Evolutionary conservation across 2,888 invertebrate species (phyloP), one percentile per base, ranked within the genome.

Genomic region (Leptothorax acervorum): DNA sequence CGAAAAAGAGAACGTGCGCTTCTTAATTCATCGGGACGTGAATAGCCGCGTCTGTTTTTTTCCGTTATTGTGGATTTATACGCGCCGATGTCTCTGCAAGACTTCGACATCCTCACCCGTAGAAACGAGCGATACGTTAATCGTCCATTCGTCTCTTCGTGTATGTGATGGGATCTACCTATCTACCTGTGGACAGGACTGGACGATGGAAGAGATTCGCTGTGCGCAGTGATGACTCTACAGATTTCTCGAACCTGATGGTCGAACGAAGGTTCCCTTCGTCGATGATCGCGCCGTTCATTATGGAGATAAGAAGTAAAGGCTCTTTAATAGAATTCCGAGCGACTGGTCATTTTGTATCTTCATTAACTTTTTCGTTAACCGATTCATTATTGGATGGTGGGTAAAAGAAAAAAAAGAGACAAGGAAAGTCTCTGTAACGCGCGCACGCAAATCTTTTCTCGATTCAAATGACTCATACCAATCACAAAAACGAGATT

Each of bases 301-400:
- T 90, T 90, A 88, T 84, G 63, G 70, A 57, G 86, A 83, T 88
- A 86, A 90, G 83, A 75, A 82, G 65, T 82, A 60, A 79, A 66
- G 86, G 84, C 85, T 85, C 75, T 88, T 87, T 90, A 90, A 90
- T 89, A 90, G 89, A 90, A 90, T 90, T 85, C 85, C 74, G 60
- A 55, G 70, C 74, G 83, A 74, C 65, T 79, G 75, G 63, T 73
- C 71, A 83, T 76, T 75, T 78, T 74, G 82, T 73, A 76, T 86
- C 86, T 86, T 86, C 82, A 85, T 86, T 76, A 82, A 84, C 74
- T 85, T 79, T 84, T 85, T 70, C 74, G 45, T 31, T 84, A 48
- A 51, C 53, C 74, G 84, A 45, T 78, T 82, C 82, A 73, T 81
- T 81, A 81, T 81, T 81, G 79, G 60, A 48, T 60, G 74, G 78